These are phyloP conservation scores for Callosobruchus maculatus DNA, from an alignment of 2,888 invertebrate genomes.

Conservation along the genomic window DNA sequence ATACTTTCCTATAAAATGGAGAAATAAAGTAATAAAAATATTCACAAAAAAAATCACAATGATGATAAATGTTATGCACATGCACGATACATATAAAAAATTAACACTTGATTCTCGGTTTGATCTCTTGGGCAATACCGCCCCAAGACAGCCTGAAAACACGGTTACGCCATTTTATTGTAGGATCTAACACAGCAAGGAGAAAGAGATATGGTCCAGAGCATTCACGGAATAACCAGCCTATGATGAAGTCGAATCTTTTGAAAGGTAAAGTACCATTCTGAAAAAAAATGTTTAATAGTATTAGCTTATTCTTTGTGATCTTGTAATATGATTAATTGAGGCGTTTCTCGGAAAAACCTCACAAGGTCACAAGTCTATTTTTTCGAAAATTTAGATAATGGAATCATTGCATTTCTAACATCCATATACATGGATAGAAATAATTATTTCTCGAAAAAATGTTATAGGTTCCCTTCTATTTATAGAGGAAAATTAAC, in stretches of 20 bases:
- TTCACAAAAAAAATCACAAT: background rate
- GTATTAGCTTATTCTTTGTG: too few relatives aligned
- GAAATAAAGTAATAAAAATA: background rate
- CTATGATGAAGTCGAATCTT: slow-evolving; percentile 90
- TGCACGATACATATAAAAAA: background rate
- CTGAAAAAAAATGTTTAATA: slow-evolving; percentile 57
- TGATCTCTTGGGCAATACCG: slow-evolving; percentile 86
- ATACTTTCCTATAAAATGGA: background rate
- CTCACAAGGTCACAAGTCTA: too few relatives aligned
- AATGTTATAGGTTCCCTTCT: too few relatives aligned
- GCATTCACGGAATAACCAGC: slow-evolving; percentile 91
- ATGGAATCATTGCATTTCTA: too few relatives aligned
- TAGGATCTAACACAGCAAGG: slow-evolving; percentile 80
- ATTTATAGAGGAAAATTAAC: too few relatives aligned
- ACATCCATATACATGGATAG: too few relatives aligned
- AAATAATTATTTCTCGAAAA: too few relatives aligned
- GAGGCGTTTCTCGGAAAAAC: too few relatives aligned
- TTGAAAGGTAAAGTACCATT: slow-evolving; percentile 89
- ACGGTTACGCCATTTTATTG: slow-evolving; percentile 91
- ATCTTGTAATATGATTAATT: too few relatives aligned
- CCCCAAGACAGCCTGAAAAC: slow-evolving; percentile 93
- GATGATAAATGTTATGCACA: background rate
- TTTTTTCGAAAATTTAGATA: too few relatives aligned
- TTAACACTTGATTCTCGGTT: slow-evolving; percentile 67
- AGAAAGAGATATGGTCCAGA: slow-evolving; percentile 87